A percentile compares a stretch with the other conserved stretches of the same genome.
These are phyloP conservation scores for Caenorhabditis drosophilae DNA, from an alignment of 2,888 invertebrate genomes.

Conservation along the genomic window DNA sequence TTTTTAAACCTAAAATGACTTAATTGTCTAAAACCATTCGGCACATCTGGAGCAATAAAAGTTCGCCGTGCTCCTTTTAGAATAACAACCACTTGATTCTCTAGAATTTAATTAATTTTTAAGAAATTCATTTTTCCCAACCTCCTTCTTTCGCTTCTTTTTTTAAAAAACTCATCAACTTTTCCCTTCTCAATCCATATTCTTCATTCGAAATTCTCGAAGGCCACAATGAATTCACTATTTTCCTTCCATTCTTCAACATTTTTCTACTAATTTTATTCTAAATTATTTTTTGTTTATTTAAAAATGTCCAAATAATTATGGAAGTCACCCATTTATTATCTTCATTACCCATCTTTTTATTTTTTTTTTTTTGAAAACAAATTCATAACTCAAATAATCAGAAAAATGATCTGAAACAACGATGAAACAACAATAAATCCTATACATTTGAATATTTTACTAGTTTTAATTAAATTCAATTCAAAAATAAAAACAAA, in stretches of 20 bases:
- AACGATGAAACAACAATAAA: conserved; percentile 4
- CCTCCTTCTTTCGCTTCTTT: conserved; percentile 26
- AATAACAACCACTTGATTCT: conserved; percentile 31
- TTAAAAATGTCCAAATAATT: background rate
- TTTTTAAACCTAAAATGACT: conserved; percentile 55
- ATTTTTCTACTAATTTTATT: conserved; percentile 4
- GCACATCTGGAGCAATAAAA: conserved; percentile 61
- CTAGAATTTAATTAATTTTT: conserved; percentile 4
- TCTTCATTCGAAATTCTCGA: conserved; percentile 31
- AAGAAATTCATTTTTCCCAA: background rate
- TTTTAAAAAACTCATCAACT: conserved; percentile 24
- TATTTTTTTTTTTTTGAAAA: too few relatives aligned
- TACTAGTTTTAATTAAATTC: background rate
- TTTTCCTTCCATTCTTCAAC: conserved; percentile 14
- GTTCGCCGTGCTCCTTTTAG: conserved; percentile 40
- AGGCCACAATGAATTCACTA: conserved; percentile 20
- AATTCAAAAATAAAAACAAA: background rate
- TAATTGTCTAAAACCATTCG: conserved; percentile 57
- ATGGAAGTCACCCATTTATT: too few relatives aligned
- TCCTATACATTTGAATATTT: background rate
- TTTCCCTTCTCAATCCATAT: conserved; percentile 24
- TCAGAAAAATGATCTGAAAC: conserved; percentile 7
- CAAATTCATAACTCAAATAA: too few relatives aligned
- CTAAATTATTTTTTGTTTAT: background rate
- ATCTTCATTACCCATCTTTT: too few relatives aligned